These are phyloP conservation scores for Natator depressus DNA, from an alignment of 2,113 vertebrate genomes.

Conservation along the genomic window DNA sequence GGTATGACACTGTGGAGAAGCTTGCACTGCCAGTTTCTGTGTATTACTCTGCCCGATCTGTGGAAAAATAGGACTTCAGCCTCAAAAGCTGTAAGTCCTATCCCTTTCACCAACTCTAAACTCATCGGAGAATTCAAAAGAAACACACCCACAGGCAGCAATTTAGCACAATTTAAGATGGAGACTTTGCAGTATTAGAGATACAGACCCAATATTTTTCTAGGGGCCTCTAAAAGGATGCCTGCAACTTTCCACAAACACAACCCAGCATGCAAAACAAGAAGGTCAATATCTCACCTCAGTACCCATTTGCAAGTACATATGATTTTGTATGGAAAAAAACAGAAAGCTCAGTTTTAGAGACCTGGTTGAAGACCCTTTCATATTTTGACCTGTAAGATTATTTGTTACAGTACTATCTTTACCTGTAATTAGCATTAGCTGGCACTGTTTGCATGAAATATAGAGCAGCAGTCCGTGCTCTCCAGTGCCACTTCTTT, in stretches of 20 bases:
- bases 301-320: not conserved
- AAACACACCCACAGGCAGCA: fast-evolving
- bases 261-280: not conserved
- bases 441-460: constrained; percentile 90
- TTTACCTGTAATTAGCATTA: constrained; percentile 87
- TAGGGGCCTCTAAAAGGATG: not conserved
- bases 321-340: fast-evolving
- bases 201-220: not conserved
- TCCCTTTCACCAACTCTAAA: not conserved
- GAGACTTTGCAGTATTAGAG: fast-evolving
- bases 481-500: constrained; percentile 98
- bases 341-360: not conserved
- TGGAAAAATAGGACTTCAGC: not conserved
- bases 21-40: not conserved
- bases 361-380: not conserved
- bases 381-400: not conserved
- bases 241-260: not conserved
- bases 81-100: not conserved
- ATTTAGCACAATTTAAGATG: not conserved
- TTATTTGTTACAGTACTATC: not conserved
- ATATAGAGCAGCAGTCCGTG: constrained; percentile 88
- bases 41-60: not conserved
- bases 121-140: not conserved
- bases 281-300: not conserved
- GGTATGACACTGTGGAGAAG: not conserved